Percentiles rank a stretch among this genome's conserved stretches.
Conservation (phyloP, 2,113 vertebrate species). For the Anhinga rufa region DNA sequence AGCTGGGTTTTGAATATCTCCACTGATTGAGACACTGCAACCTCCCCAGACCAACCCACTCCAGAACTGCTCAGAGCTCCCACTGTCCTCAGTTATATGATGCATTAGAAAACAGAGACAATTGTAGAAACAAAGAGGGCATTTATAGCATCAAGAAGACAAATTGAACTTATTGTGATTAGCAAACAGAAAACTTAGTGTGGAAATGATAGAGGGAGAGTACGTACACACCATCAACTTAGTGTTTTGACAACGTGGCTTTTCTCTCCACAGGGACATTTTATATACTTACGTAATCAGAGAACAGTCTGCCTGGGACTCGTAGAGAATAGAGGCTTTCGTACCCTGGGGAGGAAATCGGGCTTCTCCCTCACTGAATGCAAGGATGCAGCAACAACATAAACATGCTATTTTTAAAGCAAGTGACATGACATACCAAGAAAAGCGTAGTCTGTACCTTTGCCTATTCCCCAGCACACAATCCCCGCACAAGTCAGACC, state of each 20-base stretch:
- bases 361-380: not conserved
- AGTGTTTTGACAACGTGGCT: not conserved
- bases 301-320: not conserved
- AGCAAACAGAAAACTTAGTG: not conserved
- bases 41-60: not conserved
- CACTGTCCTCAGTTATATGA: not conserved
- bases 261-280: not conserved
- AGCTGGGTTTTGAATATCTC: not conserved
- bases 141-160: not conserved
- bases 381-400: not conserved
- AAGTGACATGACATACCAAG: not conserved
- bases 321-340: not conserved
- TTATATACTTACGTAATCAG: not conserved
- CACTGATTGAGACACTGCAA: rapidly evolving
- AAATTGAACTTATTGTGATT: not conserved
- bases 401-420: not conserved
- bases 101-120: not conserved
- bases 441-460: not conserved
- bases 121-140: not conserved
- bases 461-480: not conserved
- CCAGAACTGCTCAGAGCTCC: not conserved
- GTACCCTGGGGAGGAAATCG: not conserved
- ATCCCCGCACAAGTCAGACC: not conserved
- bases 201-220: not conserved
- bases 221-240: not conserved